Percentiles rank a stretch among this genome's conserved stretches.
Conservation (phyloP, 1,140 invertebrate species). For the Papilio glaucus region DNA sequence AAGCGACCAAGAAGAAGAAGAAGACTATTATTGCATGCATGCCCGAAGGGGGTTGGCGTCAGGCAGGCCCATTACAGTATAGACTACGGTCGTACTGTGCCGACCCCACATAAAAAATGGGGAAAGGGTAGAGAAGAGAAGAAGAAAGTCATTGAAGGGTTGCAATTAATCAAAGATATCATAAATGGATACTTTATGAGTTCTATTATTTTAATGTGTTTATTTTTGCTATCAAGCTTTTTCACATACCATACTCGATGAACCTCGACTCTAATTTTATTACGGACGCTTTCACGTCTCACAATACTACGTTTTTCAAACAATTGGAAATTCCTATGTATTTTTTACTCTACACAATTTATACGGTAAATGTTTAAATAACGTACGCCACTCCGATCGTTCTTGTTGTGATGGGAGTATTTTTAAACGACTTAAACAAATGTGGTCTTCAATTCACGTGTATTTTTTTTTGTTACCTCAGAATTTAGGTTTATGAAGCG, state of each 20-base stretch:
- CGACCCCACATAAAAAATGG: too few species aligned
- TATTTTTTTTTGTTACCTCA: too few species aligned
- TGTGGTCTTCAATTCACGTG: too few species aligned
- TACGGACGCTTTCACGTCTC: slow-evolving; percentile 3
- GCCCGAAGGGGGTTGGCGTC: too few species aligned
- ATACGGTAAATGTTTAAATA: background rate
- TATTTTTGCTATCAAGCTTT: background rate
- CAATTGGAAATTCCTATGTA: slow-evolving; percentile 1
- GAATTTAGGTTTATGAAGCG: too few species aligned
- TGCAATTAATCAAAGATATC: background rate
- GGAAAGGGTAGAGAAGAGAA: too few species aligned
- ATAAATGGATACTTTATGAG: background rate
- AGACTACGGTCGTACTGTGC: too few species aligned
- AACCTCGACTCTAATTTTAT: slow-evolving; percentile 17
- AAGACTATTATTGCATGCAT: too few species aligned
- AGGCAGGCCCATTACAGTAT: too few species aligned
- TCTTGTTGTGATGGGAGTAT: background rate
- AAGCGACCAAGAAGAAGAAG: too few species aligned
- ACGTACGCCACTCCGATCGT: background rate
- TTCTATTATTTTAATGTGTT: background rate
- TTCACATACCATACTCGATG: background rate
- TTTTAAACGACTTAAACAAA: too few species aligned
- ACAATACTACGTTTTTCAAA: slow-evolving; percentile 16
- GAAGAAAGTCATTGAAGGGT: background rate
- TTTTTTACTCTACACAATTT: slow-evolving; percentile 3